phyloP scores from a whole-genome alignment of 2,888 invertebrate genomes.

The Hololepta plana region DNA sequence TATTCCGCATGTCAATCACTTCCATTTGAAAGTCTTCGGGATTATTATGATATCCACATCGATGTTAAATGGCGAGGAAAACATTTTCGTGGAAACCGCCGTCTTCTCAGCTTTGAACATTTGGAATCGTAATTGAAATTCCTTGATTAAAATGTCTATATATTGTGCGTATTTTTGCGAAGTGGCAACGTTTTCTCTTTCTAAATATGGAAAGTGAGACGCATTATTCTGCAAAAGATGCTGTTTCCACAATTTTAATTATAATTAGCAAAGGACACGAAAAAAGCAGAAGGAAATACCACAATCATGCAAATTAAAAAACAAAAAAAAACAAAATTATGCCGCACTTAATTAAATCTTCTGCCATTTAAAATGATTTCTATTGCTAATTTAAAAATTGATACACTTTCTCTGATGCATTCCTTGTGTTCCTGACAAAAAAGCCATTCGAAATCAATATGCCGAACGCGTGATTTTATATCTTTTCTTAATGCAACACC shows the following conservation, averaged over 20 bases:
- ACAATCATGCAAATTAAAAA: no score
- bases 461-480: no score
- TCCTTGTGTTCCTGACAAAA: no score
- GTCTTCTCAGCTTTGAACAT: slow-evolving; percentile 8
- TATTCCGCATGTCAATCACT: slow-evolving; percentile 10
- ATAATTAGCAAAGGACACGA: no score
- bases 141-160: slow-evolving; percentile 9
- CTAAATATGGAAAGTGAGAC: slow-evolving; percentile 10
- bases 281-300: no score
- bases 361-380: no score
- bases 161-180: slow-evolving; percentile 9
- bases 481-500: no score
- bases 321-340: no score
- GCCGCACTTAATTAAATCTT: no score
- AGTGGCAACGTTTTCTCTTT: slow-evolving; percentile 8
- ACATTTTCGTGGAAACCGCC: slow-evolving; percentile 9
- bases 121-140: slow-evolving; percentile 9
- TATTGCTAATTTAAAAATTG: no score
- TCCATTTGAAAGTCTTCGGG: slow-evolving; percentile 10
- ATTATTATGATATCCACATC: slow-evolving; percentile 10
- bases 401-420: no score
- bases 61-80: slow-evolving; percentile 11
- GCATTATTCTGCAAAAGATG: slow-evolving; percentile 9
- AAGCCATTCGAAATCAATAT: no score
- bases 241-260: slow-evolving; percentile 9